phyloP scores from a whole-genome alignment of 2,113 vertebrate genomes.

The Datnioides undecimradiatus region DNA sequence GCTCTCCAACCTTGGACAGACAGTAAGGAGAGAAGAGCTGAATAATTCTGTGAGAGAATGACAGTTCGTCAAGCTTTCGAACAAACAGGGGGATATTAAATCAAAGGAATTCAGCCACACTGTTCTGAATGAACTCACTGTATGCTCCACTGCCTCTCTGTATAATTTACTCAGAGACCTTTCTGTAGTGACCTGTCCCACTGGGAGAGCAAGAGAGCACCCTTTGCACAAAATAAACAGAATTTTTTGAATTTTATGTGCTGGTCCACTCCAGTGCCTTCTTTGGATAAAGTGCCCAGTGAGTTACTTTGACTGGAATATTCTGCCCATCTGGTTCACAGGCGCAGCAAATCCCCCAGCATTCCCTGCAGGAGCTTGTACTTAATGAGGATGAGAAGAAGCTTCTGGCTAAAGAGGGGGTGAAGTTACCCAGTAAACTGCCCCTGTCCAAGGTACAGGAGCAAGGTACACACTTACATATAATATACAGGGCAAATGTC shows the following conservation, averaged over 20 bases:
- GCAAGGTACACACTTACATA: background rate
- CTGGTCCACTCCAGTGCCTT: background rate
- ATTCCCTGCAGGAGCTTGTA: slow-evolving; percentile 87
- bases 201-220: background rate
- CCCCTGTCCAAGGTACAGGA: slow-evolving; percentile 92
- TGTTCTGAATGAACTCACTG: background rate
- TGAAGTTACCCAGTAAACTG: slow-evolving; percentile 89
- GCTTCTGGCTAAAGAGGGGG: slow-evolving; percentile 92
- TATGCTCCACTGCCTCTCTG: background rate
- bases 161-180: background rate
- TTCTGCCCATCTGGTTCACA: slow-evolving; percentile 63
- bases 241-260: slow-evolving; percentile 4
- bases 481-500: slow-evolving; percentile 28
- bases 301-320: slow-evolving; percentile 20
- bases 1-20: slow-evolving; percentile 85
- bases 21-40: slow-evolving; percentile 80
- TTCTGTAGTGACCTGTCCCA: background rate
- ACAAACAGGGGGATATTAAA: background rate
- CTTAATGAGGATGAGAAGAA: slow-evolving; percentile 96
- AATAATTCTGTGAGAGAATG: background rate
- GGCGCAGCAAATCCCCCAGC: slow-evolving; percentile 69
- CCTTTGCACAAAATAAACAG: slow-evolving; percentile 1
- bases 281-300: slow-evolving; percentile 3
- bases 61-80: background rate
- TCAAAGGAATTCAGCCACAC: background rate